phyloP scores from a whole-genome alignment of 2,113 vertebrate genomes.

The Erinaceus europaeus region DNA sequence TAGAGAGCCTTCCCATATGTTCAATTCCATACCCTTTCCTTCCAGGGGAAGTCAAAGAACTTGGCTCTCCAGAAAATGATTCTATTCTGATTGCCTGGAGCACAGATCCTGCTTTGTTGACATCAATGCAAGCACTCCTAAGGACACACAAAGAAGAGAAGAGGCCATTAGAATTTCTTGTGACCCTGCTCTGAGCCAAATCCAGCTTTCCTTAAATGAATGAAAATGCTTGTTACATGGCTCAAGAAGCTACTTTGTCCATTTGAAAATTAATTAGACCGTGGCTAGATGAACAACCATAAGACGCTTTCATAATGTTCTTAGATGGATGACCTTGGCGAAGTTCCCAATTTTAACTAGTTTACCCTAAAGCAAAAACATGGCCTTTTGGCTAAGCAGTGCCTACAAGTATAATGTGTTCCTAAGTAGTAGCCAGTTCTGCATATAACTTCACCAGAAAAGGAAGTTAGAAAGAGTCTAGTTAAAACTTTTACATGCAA shows the following conservation, averaged over 20 bases:
- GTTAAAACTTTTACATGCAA: not conserved
- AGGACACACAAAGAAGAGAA: constrained; percentile 66
- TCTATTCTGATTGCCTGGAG: constrained; percentile 40
- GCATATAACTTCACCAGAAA: constrained; percentile 1
- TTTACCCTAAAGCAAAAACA: constrained; percentile 65
- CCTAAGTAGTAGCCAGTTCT: constrained; percentile 37
- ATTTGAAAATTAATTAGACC: constrained; percentile 76
- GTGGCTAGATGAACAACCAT: constrained; percentile 55
- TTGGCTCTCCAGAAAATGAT: constrained; percentile 61
- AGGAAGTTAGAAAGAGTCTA: not conserved
- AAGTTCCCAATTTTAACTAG: constrained; percentile 70
- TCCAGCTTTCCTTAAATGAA: constrained; percentile 65
- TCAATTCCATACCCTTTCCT: constrained; percentile 53
- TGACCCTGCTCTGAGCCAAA: constrained; percentile 69
- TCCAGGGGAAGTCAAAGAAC: constrained; percentile 64
- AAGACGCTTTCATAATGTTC: constrained; percentile 43
- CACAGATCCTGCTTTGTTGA: constrained; percentile 75
- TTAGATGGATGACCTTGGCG: constrained; percentile 67
- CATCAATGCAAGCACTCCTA: constrained; percentile 56
- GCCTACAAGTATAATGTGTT: constrained; percentile 43
- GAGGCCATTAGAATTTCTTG: constrained; percentile 69
- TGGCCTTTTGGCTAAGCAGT: constrained; percentile 50
- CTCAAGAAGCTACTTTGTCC: constrained; percentile 70
- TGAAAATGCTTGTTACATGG: constrained; percentile 67
- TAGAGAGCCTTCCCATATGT: constrained; percentile 66